Conservation (phyloP, 2,888 invertebrate genomes). For the Herminia tarsipennalis region DNA sequence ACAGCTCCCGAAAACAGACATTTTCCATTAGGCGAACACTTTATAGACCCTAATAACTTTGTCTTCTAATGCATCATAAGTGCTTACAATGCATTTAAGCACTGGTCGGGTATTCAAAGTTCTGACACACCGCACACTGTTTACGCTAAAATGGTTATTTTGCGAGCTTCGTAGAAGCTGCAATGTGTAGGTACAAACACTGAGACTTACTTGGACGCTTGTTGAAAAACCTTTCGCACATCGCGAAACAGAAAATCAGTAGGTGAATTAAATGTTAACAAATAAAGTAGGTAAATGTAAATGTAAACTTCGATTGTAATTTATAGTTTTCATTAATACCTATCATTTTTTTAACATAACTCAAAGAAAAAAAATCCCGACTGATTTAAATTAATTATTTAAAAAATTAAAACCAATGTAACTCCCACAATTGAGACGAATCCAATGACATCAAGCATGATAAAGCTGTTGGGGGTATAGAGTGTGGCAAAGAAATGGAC, state of each 20-base stretch:
- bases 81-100: constrained; percentile 43
- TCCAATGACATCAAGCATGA: too few relatives aligned
- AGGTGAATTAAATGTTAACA: constrained; percentile 8
- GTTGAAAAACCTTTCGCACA: constrained; percentile 16
- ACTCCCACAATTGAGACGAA: too few relatives aligned
- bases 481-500: too few relatives aligned
- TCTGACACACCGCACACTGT: constrained; percentile 30
- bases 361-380: too few relatives aligned
- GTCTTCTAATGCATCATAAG: constrained; percentile 53
- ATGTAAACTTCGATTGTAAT: background rate
- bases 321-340: too few relatives aligned
- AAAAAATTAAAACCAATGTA: too few relatives aligned
- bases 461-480: too few relatives aligned
- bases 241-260: constrained; percentile 6
- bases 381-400: too few relatives aligned
- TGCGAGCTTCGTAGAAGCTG: constrained; percentile 30
- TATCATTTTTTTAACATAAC: too few relatives aligned
- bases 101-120: constrained; percentile 41
- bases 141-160: constrained; percentile 39
- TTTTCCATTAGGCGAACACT: constrained; percentile 57
- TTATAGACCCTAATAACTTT: constrained; percentile 46
- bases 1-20: constrained; percentile 41
- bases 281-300: background rate
- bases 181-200: constrained; percentile 19
- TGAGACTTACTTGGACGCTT: constrained; percentile 1